Evolutionary conservation across 2,797 vertebrate genomes (phyloP), one percentile per base, ranked within the genome.

Genomic region (Gallinago stenura): DNA sequence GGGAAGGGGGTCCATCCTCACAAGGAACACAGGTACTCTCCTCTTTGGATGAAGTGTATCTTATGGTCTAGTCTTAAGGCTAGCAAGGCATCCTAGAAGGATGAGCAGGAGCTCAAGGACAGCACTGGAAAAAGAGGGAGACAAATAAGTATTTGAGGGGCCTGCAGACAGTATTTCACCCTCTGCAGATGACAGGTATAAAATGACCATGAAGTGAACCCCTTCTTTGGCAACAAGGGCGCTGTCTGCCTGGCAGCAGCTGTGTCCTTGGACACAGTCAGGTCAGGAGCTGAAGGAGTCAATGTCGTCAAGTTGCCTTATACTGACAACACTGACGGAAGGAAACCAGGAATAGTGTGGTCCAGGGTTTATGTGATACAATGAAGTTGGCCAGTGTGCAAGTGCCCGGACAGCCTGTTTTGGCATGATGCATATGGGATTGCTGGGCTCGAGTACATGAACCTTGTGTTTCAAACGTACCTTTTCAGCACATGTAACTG

Each of bases 231-330:
- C 8, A 30, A 24, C 26, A 65, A 53, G 35, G 19, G 25, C 2
- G 0, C 22, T 43, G 15, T 43, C 39, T 76, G 16, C 45, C 76
- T 28, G 17, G 19, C 12, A 51, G 43, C 37, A 28, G 15, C 31
- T 39, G 15, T 19, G 12, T 33, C 64, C 26, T 31, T 54, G 30
- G 16, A 48, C 13, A 48, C 15, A 39, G n/a, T 39, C 25, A 10
- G 58, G 18, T 68, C 56, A 41, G n/a, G 77, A 61, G 43, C 13
- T 56, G 37, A n/a, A 82, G n/a, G 41, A 35, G 9, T 53, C 54
- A 3, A 0, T 22, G 31, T 58, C 6, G 7, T n/a, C 0, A 3
- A 53, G n/a, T 41, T 78, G 37, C 54, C 31, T 30, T 68, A 14
- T 48, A 19, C 4, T 57, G 61, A 45, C 28, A 68, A 35, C 50